Conservation (phyloP, 2,888 invertebrate species). For the Drosophila prolongata region DNA sequence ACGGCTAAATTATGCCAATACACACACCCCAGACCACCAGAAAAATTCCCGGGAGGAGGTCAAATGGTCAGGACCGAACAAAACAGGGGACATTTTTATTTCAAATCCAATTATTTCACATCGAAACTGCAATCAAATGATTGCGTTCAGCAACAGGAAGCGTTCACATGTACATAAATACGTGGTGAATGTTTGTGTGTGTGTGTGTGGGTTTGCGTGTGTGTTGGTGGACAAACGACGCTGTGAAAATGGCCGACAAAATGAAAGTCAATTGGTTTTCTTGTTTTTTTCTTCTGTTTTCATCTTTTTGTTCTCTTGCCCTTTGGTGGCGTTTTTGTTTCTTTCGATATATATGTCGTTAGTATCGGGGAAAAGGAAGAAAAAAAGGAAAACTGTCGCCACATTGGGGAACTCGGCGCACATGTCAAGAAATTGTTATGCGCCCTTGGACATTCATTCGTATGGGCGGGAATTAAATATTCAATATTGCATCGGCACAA, state of each 20-base stretch:
- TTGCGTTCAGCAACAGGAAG: constrained; percentile 78
- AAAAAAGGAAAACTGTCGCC: constrained; percentile 29
- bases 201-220: not conserved
- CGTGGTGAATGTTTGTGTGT: constrained; percentile 7
- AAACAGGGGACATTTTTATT: constrained; percentile 72
- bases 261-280: constrained; percentile 76
- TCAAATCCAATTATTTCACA: constrained; percentile 82
- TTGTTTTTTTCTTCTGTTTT: constrained; percentile 17
- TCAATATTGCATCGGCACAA: constrained; percentile 70
- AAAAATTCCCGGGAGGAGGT: constrained; percentile 25
- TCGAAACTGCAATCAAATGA: constrained; percentile 80
- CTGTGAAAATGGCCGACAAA: constrained; percentile 73
- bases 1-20: constrained; percentile 58
- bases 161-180: constrained; percentile 20
- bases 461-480: constrained; percentile 62
- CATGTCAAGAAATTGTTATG: constrained; percentile 49
- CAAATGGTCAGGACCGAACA: constrained; percentile 42
- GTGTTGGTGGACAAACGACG: constrained; percentile 42
- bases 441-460: constrained; percentile 40
- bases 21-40: constrained; percentile 14
- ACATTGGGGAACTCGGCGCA: constrained; percentile 30
- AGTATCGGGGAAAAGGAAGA: constrained; percentile 12
- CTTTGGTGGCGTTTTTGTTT: constrained; percentile 40
- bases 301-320: constrained; percentile 27
- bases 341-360: constrained; percentile 34